phyloP scores from a whole-genome alignment of 2,113 vertebrate genomes.

The Lethenteron reissneri region DNA sequence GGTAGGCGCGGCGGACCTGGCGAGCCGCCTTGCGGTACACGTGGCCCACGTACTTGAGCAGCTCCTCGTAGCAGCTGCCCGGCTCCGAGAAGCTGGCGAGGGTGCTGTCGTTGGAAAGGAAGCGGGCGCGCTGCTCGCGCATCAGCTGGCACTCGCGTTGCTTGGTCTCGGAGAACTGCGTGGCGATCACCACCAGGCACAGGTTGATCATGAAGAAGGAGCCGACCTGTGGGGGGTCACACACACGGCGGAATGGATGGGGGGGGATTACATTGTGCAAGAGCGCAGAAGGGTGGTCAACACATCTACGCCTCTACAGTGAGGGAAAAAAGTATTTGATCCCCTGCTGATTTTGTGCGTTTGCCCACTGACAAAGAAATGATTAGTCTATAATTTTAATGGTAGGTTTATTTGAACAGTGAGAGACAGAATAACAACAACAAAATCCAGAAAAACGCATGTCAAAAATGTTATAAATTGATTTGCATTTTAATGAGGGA shows the following conservation, averaged over 20 bases:
- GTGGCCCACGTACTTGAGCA: slow-evolving; percentile 76
- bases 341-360: too few species aligned
- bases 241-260: background rate
- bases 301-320: too few species aligned
- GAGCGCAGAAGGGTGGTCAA: background rate
- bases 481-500: too few species aligned
- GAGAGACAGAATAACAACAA: too few species aligned
- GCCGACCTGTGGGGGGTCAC: slow-evolving; percentile 50
- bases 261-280: background rate
- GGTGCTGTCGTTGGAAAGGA: slow-evolving; percentile 85
- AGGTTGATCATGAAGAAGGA: slow-evolving; percentile 99
- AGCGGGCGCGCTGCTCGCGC: slow-evolving; percentile 84
- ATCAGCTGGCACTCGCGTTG: slow-evolving; percentile 91
- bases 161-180: slow-evolving; percentile 94
- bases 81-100: slow-evolving; percentile 93
- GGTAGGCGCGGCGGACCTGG: slow-evolving; percentile 44
- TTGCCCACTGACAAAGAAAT: too few species aligned
- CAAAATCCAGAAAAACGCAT: too few species aligned
- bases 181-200: slow-evolving; percentile 98
- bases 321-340: too few species aligned
- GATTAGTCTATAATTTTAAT: too few species aligned
- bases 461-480: too few species aligned
- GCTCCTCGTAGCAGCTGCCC: slow-evolving; percentile 82
- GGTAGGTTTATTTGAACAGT: too few species aligned
- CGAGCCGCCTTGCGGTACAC: slow-evolving; percentile 63